Base-by-base conservation (phyloP, 2,797 vertebrate species). In the Amazonetta brasiliensis region DNA sequence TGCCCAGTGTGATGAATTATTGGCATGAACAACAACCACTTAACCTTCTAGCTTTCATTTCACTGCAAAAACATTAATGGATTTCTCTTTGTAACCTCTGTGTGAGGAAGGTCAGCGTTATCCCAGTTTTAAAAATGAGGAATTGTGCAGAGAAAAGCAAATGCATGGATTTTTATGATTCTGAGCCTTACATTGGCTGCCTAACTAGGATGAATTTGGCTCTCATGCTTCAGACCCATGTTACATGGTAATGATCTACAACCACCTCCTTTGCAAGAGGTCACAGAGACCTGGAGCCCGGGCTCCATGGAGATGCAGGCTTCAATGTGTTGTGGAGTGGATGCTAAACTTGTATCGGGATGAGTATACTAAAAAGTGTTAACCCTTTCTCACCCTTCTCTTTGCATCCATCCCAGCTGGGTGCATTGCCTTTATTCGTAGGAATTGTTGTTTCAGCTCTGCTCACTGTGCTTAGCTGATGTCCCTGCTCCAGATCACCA, bases 31-130 rank as follows among this genome's bases (percentile, higher is more conserved):
- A 86, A 60, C 74, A 96, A 84, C 59, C 80, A 74, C 71, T 96
- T 96, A 94, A 92, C 91, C 83, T 96, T 87, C 77, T 30, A 91
- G 48, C 52, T 95, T 88, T 88, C 86, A 91, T 96, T 90, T 95
- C 85, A 87, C 44, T 74, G 80, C 71, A 82, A 77, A 91, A 91
- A 79, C 39, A n/a, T 87, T 96, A 94, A 94, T 94, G 80, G 94
- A 80, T 94, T 95, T 94, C 71, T 92, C 52, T 79, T n/a, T 18
- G 18, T 92, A 91, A 86, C 77, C 63, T 44, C 26, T 48, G 2
- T 54, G 60, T 82, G 80, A 87, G 77, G 74, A 89, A 94, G 74
- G 79, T 94, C 94, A 92, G 33, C 3, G 2, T 63, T 79, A 84
- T 86, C 39, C 87, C 55, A 22, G 14, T 78, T 88, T 90, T 82